A percentile compares a stretch with the other conserved stretches of the same genome.
phyloP scores from a whole-genome alignment of 2,797 vertebrate species.

The Morus bassanus region DNA sequence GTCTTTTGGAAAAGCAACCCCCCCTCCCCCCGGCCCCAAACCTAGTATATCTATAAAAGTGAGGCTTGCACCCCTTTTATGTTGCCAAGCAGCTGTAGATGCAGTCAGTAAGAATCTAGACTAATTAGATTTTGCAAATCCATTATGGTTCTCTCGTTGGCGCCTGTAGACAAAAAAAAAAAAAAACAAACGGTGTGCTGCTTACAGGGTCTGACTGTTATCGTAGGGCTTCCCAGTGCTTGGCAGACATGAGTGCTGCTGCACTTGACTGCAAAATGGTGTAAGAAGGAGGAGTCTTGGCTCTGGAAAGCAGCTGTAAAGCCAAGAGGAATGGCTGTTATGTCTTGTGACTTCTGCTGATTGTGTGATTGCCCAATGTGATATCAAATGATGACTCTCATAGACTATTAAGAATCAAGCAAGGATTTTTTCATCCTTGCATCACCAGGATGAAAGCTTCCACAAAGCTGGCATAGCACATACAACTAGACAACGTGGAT shows the following conservation, averaged over 20 bases:
- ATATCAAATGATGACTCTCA: not conserved
- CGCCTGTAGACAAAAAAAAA: not conserved
- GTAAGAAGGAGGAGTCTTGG: not conserved
- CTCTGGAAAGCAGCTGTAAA: not conserved
- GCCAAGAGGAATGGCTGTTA: not conserved
- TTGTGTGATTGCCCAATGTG: not conserved
- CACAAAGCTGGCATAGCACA: not conserved
- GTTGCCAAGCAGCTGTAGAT: not conserved
- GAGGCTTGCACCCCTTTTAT: not conserved
- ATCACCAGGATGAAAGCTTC: not conserved
- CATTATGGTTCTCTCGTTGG: not conserved
- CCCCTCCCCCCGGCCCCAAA: not conserved
- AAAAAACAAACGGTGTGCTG: not conserved
- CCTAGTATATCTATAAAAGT: not conserved
- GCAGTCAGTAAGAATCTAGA: not conserved
- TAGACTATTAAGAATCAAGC: not conserved
- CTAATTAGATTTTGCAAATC: not conserved
- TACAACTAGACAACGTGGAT: not conserved
- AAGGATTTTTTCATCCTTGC: not conserved
- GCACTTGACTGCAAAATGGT: not conserved
- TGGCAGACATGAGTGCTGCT: not conserved
- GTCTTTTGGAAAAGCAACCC: not conserved
- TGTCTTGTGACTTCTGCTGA: not conserved
- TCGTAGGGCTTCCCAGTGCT: not conserved
- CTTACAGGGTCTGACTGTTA: not conserved